Percentiles rank a stretch among this genome's conserved stretches.
These are phyloP conservation scores for Plutella xylostella DNA, from an alignment of 2,888 invertebrate species.

Conservation along the genomic window DNA sequence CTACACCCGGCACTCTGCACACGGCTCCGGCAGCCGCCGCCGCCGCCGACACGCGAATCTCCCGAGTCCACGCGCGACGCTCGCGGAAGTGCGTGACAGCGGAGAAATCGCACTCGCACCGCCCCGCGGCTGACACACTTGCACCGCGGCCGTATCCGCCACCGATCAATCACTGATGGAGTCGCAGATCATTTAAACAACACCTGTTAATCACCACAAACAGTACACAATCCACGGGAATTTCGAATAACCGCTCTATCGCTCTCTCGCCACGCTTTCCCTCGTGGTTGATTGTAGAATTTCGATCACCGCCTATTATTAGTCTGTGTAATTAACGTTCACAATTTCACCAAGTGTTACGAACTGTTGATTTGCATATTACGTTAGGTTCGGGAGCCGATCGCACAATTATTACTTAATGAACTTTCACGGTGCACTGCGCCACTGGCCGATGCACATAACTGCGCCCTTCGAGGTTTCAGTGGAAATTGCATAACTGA, in stretches of 20 bases:
- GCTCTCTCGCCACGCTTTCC: slow-evolving; percentile 11
- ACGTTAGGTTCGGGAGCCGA: neutral
- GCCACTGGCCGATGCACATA: neutral
- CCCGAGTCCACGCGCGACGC: slow-evolving; percentile 26
- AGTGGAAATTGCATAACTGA: neutral
- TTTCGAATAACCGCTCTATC: slow-evolving; percentile 18
- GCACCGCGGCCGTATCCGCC: slow-evolving; percentile 17
- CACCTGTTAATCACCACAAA: slow-evolving; percentile 12
- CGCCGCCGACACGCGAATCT: neutral
- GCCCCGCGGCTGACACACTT: slow-evolving; percentile 21
- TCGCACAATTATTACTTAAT: neutral
- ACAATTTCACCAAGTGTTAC: neutral
- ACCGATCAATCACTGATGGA: slow-evolving; percentile 17
- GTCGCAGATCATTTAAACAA: slow-evolving; percentile 5
- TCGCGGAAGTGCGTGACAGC: slow-evolving; percentile 56
- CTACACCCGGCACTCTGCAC: slow-evolving; percentile 24
- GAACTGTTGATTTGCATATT: slow-evolving; percentile 1
- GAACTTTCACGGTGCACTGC: neutral
- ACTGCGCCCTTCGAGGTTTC: neutral
- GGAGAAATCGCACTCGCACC: slow-evolving; percentile 50
- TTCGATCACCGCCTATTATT: neutral
- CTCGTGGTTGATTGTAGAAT: neutral
- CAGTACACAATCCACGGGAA: slow-evolving; percentile 9
- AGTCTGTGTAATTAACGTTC: neutral
- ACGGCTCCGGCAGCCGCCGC: too few relatives aligned